A percentile compares a stretch with the other conserved stretches of the same genome.
These are phyloP conservation scores for Forbesichthys papilliferus DNA, from an alignment of 2,113 vertebrate species.

Conservation along the genomic window DNA sequence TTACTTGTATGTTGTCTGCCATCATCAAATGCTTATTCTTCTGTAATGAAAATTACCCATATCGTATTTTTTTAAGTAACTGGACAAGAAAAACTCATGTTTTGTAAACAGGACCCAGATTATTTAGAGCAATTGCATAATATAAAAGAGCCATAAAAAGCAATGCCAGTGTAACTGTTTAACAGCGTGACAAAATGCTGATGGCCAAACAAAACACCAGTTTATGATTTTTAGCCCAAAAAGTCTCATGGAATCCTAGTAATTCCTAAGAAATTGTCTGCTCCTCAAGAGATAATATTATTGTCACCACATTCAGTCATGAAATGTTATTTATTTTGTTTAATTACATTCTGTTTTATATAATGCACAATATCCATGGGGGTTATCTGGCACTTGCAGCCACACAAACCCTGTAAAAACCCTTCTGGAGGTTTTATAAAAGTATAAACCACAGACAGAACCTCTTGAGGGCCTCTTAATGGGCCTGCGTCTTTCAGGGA, in stretches of 20 bases:
- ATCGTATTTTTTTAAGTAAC: too few relatives aligned
- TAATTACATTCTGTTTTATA: slow-evolving; percentile 56
- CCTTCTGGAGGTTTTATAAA: slow-evolving; percentile 68
- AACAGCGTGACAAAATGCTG: slow-evolving; percentile 8
- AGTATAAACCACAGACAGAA: slow-evolving; percentile 55
- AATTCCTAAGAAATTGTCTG: slow-evolving; percentile 37
- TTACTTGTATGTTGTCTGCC: too few relatives aligned
- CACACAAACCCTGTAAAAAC: slow-evolving; percentile 57
- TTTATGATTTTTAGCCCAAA: slow-evolving; percentile 12
- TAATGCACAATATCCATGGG: slow-evolving; percentile 32
- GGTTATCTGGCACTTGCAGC: slow-evolving; percentile 55
- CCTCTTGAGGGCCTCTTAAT: slow-evolving; percentile 60
- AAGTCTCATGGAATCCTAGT: slow-evolving; percentile 5
- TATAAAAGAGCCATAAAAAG: not conserved
- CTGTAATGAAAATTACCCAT: too few relatives aligned
- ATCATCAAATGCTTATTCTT: too few relatives aligned
- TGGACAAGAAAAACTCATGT: not conserved
- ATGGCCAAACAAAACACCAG: slow-evolving; percentile 6
- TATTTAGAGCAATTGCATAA: not conserved
- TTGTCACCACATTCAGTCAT: slow-evolving; percentile 50
- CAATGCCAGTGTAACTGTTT: not conserved
- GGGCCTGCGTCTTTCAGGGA: slow-evolving; percentile 61
- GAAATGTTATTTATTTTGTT: slow-evolving; percentile 63
- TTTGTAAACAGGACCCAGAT: not conserved
- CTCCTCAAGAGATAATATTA: slow-evolving; percentile 47